These are phyloP conservation scores for Monarcha castaneiventris DNA, from an alignment of 2,113 vertebrate species.

Conservation along the genomic window DNA sequence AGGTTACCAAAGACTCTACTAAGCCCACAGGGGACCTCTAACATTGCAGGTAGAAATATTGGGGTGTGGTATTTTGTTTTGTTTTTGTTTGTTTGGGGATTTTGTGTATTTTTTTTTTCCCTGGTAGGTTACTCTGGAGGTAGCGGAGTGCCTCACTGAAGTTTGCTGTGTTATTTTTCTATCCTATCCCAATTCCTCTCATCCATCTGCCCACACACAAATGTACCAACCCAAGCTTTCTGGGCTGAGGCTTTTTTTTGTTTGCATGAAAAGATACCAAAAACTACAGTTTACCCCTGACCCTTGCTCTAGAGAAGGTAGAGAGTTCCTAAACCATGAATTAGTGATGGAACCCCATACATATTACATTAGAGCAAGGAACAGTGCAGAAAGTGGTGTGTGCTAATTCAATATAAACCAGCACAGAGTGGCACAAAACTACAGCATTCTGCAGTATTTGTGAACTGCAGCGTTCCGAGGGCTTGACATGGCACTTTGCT, in stretches of 20 bases:
- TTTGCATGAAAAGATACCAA: not conserved
- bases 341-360: not conserved
- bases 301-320: not conserved
- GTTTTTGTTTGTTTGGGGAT: not conserved
- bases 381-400: not conserved
- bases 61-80: not conserved
- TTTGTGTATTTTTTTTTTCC: not conserved
- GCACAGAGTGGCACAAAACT: not conserved
- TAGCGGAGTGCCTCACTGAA: not conserved
- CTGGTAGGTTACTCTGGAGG: not conserved
- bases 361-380: constrained; percentile 17
- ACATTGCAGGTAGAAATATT: not conserved
- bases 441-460: constrained; percentile 26
- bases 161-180: not conserved
- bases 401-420: not conserved
- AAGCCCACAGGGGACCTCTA: not conserved
- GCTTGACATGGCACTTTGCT: constrained; percentile 22
- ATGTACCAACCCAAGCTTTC: not conserved
- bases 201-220: not conserved
- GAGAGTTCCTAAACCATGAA: not conserved
- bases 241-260: not conserved
- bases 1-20: not conserved
- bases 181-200: not conserved
- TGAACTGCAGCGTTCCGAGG: not conserved
- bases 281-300: not conserved